Conservation (phyloP, 2,113 vertebrate genomes). For the Epinephelus moara region DNA sequence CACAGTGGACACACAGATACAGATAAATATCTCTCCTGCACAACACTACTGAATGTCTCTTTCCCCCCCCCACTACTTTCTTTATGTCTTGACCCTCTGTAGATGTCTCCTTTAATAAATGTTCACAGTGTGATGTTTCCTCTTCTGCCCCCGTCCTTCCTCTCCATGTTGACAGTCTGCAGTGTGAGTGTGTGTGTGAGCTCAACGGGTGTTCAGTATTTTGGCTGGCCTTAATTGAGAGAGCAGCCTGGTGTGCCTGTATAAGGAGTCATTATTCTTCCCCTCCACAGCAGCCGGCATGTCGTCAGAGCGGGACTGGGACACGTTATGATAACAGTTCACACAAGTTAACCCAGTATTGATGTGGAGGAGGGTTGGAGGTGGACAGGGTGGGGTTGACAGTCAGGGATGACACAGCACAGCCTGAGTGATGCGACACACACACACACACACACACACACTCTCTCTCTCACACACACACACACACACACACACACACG, state of each 20-base stretch:
- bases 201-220: conserved; percentile 38
- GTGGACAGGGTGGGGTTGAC: conserved; percentile 38
- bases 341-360: conserved; percentile 61
- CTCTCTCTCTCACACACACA: not conserved
- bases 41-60: conserved; percentile 9
- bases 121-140: conserved; percentile 61
- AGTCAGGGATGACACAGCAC: conserved; percentile 52
- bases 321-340: conserved; percentile 51
- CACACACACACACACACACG: not conserved
- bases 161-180: conserved; percentile 53
- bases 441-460: too few relatives aligned
- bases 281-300: conserved; percentile 19
- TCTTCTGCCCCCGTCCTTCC: conserved; percentile 56
- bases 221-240: conserved; percentile 61
- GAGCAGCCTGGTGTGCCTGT: conserved; percentile 43
- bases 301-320: conserved; percentile 38
- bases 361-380: conserved; percentile 59
- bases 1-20: conserved; percentile 46
- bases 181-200: conserved; percentile 12
- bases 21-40: conserved; percentile 54
- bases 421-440: conserved; percentile 27
- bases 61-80: conserved; percentile 24
- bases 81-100: conserved; percentile 55
- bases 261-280: conserved; percentile 54
- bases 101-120: conserved; percentile 74